Conservation (phyloP, 1,140 invertebrate genomes). For the Diuraphis noxia region DNA sequence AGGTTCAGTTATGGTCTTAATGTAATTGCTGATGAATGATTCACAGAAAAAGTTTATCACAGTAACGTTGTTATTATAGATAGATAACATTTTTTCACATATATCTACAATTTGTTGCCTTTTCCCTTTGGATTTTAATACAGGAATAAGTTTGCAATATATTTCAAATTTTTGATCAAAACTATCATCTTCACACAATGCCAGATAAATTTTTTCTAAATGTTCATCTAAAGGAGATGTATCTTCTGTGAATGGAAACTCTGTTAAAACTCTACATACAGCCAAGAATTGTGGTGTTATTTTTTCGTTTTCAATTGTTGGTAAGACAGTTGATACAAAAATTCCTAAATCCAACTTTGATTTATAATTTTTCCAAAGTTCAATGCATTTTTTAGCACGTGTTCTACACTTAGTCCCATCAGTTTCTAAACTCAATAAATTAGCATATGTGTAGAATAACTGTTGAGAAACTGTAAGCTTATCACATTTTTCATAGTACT, state of each 20-base stretch:
- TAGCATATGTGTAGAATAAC: conserved; percentile 40
- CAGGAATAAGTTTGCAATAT: conserved; percentile 42
- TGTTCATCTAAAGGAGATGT: conserved; percentile 19
- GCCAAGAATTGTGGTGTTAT: conserved; percentile 27
- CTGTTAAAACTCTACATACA: conserved; percentile 13
- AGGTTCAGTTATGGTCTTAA: conserved; percentile 15
- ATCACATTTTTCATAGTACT: conserved; percentile 42
- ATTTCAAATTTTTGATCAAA: conserved; percentile 40
- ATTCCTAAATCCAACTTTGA: conserved; percentile 13
- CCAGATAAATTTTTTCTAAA: conserved; percentile 31
- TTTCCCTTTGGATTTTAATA: conserved; percentile 40
- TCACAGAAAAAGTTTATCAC: conserved; percentile 38
- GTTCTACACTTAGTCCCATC: conserved; percentile 3
- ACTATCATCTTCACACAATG: conserved; percentile 28
- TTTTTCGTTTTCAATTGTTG: conserved; percentile 20
- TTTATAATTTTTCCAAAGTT: conserved; percentile 42
- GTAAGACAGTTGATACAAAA: conserved; percentile 30
- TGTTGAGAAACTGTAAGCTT: background rate
- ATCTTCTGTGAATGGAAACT: conserved; percentile 41
- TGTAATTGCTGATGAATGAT: conserved; percentile 41
- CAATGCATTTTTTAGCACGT: conserved; percentile 28
- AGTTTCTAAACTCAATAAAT: conserved; percentile 34
- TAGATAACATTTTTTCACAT: conserved; percentile 37
- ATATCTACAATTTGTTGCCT: conserved; percentile 10
- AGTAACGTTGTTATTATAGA: conserved; percentile 11